Evolutionary conservation across 2,113 vertebrate species (phyloP).

Genomic region (Acinonyx jubatus): DNA sequence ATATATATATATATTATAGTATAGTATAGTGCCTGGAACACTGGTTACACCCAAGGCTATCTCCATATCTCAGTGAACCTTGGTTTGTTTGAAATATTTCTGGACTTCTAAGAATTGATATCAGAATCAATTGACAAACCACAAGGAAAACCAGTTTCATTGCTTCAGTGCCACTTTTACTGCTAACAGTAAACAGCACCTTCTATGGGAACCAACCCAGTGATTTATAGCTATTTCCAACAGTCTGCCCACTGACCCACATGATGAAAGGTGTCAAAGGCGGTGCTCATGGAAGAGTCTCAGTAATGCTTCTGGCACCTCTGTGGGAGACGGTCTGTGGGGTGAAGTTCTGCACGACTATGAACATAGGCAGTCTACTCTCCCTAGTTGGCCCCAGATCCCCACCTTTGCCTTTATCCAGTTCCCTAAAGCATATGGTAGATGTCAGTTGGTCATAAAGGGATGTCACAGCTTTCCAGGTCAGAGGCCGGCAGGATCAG

Average conservation of each 20-base stretch:
- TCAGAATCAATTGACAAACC: not conserved
- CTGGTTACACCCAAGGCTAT: not conserved
- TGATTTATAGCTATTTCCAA: not conserved
- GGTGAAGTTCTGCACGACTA: not conserved
- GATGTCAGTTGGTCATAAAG: not conserved
- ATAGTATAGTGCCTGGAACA: not conserved
- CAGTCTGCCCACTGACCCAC: not conserved
- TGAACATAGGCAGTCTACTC: not conserved
- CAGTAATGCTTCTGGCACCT: not conserved
- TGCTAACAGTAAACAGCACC: not conserved
- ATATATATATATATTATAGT: no score
- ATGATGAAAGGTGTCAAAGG: not conserved
- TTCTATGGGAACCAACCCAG: not conserved
- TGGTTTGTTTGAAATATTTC: not conserved
- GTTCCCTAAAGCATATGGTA: not conserved
- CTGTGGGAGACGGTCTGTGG: not conserved
- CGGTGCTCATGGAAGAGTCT: not conserved
- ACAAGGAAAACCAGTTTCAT: not conserved
- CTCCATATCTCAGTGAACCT: not conserved
- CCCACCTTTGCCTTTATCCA: not conserved
- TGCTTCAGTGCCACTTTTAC: conserved; percentile 12
- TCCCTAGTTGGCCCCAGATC: not conserved
- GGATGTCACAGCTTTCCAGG: not conserved
- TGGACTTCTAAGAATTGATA: not conserved
- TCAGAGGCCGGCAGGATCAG: not conserved